Conservation (phyloP, 2,888 invertebrate genomes). For the Dugesia japonica region DNA sequence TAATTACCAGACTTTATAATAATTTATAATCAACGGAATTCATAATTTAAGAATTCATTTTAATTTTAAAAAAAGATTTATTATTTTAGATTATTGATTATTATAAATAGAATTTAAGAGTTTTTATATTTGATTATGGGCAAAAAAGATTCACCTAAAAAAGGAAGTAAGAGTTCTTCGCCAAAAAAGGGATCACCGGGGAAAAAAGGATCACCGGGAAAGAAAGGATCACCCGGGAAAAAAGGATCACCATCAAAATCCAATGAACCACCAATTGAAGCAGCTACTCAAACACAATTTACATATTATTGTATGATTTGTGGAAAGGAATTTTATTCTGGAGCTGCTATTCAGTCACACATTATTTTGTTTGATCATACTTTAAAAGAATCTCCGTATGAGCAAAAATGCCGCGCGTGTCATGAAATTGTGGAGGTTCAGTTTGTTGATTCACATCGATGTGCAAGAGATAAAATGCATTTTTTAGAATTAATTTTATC, state of each 20-base stretch:
- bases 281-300: not conserved
- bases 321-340: not conserved
- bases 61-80: too few relatives aligned
- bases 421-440: not conserved
- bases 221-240: conserved; percentile 1
- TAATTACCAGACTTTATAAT: too few relatives aligned
- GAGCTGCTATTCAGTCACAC: not conserved
- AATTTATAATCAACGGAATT: too few relatives aligned
- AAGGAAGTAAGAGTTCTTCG: not conserved
- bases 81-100: too few relatives aligned
- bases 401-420: not conserved
- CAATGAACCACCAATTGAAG: conserved; percentile 3
- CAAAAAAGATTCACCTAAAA: not conserved
- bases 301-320: not conserved
- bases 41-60: too few relatives aligned
- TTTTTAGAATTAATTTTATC: conserved; percentile 13
- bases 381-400: not conserved
- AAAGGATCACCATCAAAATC: not conserved
- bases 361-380: not conserved
- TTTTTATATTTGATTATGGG: not conserved
- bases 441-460: not conserved
- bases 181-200: not conserved
- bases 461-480: conserved; percentile 8
- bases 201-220: conserved; percentile 5
- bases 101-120: too few relatives aligned